These are phyloP conservation scores for Bubo bubo DNA, from an alignment of 2,113 vertebrate species.

Conservation along the genomic window DNA sequence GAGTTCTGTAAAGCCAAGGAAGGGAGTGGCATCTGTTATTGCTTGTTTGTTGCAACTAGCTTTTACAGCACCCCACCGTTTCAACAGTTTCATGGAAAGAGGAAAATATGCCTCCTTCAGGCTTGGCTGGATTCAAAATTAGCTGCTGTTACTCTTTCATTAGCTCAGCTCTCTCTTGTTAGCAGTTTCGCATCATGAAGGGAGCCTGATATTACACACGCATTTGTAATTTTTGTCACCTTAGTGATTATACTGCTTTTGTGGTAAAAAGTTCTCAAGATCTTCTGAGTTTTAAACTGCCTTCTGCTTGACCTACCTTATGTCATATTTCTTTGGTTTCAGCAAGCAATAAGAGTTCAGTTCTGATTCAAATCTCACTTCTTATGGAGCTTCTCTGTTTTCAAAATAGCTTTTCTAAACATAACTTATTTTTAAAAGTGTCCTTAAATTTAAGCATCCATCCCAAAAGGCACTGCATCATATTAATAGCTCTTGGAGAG, in stretches of 20 bases:
- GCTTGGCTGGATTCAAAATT: constrained; percentile 19
- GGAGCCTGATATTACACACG: background rate
- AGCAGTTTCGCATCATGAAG: background rate
- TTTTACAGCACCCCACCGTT: background rate
- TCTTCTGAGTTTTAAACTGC: background rate
- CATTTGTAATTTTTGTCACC: background rate
- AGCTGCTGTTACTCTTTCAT: background rate
- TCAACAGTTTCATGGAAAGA: background rate
- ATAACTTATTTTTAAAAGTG: background rate
- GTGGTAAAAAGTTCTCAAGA: background rate
- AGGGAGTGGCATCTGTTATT: background rate
- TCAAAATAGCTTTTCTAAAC: background rate
- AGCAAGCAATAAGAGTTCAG: background rate
- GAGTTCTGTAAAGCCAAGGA: background rate
- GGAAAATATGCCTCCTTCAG: constrained; percentile 19
- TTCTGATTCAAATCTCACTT: background rate
- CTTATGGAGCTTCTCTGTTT: background rate
- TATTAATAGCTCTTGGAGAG: background rate
- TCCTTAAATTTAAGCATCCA: background rate
- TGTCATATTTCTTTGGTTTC: background rate
- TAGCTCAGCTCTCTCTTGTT: background rate
- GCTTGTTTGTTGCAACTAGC: background rate
- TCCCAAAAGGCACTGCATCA: background rate
- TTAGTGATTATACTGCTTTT: background rate
- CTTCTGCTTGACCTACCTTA: background rate